Evolutionary conservation across 2,113 vertebrate species (phyloP).

Genomic region (Astatoreochromis straeleni): DNA sequence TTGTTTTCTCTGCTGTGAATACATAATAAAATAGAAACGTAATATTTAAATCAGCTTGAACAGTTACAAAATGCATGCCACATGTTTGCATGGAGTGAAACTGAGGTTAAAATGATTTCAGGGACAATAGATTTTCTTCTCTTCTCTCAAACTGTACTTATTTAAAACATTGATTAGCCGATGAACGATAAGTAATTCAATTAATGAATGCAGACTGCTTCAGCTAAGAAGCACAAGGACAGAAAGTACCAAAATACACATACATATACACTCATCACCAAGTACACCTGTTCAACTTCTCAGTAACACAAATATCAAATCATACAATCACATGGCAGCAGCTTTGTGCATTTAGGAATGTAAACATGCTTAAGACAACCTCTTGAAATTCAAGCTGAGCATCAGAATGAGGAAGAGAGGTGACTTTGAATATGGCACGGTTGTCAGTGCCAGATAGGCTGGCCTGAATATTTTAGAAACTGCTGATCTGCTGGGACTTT

Average conservation of each 20-base stretch:
- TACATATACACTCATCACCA: neutral
- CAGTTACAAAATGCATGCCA: neutral
- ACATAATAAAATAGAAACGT: neutral
- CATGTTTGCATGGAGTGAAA: neutral
- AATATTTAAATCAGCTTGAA: neutral
- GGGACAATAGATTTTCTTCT: neutral
- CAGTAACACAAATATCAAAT: neutral
- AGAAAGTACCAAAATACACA: neutral
- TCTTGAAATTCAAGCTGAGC: neutral
- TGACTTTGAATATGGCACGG: neutral
- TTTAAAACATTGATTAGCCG: rapidly evolving
- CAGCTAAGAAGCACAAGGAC: neutral
- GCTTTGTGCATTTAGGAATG: neutral
- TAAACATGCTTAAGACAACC: neutral
- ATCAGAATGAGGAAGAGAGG: neutral
- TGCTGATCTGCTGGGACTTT: neutral
- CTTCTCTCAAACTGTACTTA: neutral
- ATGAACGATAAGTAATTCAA: neutral
- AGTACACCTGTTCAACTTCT: neutral
- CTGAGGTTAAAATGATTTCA: neutral
- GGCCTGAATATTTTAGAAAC: neutral
- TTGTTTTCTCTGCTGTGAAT: neutral
- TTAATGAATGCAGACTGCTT: neutral
- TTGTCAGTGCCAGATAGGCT: neutral
- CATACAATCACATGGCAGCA: neutral